Base-by-base conservation (phyloP, 2,797 vertebrate genomes). In the Chrysocyon brachyurus region DNA sequence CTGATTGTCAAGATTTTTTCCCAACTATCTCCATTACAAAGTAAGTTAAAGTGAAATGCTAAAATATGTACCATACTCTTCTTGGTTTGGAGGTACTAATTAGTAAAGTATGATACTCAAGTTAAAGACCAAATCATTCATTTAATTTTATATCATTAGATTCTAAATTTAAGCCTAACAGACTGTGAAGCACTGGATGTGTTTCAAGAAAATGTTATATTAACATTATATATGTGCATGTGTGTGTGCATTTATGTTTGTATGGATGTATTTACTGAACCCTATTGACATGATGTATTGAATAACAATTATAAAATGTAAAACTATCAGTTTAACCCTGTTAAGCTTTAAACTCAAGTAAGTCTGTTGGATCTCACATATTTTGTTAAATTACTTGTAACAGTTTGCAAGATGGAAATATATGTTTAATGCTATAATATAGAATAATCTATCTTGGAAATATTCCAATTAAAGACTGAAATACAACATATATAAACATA, bases 151-250 rank as follows among this genome's bases (percentile, higher is more conserved):
- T 96, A 79, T 56, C 5, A 6, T 64, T 82, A 85, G 22, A 96
- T 94, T 97, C 59, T 91, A 7, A 96, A 97, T 96, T 95, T 89
- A 94, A 93, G 15, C 22, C 56, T 0, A 33, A 31, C 10, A 89
- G 26, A 28, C 3, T 81, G 3, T 21, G 94, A 54, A 96, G 16
- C 28, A 75, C 0, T 88, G 24, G 72, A 87, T 3, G 54, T 15
- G 9, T 89, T 91, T 97, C 36, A 81, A 90, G 21, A 52, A 31
- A 56, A 59, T 95, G 79, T 40, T 77, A 1, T 10, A 57, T 96
- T 21, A 36, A 56, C 17, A n/a, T 46, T 82, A 16, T 36, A 46
- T 70, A 3, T 66, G 6, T 95, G 40, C 40, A 46, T 46, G 28
- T 36, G 2, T 19, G 10, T 90, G 68, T 33, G 8, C 4, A 54